A percentile compares a stretch with the other conserved stretches of the same genome.
Conservation (phyloP, 2,113 vertebrate species). For the Emydura subglobosa region DNA sequence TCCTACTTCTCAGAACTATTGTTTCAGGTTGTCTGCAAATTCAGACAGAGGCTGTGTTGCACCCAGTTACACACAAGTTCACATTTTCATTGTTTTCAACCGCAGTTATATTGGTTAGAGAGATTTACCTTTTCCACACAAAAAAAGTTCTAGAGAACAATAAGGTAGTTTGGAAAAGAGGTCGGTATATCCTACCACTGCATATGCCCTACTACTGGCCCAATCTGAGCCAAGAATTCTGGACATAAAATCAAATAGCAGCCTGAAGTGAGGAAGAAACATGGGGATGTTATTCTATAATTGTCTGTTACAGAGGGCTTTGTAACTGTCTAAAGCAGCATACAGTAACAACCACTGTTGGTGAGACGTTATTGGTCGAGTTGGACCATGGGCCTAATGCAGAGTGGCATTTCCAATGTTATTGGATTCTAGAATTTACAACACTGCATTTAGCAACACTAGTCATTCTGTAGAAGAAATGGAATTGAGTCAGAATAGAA, state of each 20-base stretch:
- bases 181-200: accelerated
- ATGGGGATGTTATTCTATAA: background rate
- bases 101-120: background rate
- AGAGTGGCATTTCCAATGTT: background rate
- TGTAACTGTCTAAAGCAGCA: background rate
- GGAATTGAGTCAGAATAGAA: background rate
- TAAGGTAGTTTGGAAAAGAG: accelerated
- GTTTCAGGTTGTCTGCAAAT: background rate
- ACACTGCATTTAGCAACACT: background rate
- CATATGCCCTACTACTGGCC: background rate
- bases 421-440: background rate
- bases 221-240: background rate
- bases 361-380: background rate
- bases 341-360: background rate
- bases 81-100: background rate
- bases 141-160: background rate
- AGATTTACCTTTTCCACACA: background rate
- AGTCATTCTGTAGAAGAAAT: background rate
- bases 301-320: background rate
- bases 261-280: background rate
- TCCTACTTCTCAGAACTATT: background rate
- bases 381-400: background rate
- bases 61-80: background rate
- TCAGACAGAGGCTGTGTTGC: background rate
- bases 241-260: accelerated